Conservation (phyloP, 1,140 invertebrate genomes). For the Rhopalosiphum padi region DNA sequence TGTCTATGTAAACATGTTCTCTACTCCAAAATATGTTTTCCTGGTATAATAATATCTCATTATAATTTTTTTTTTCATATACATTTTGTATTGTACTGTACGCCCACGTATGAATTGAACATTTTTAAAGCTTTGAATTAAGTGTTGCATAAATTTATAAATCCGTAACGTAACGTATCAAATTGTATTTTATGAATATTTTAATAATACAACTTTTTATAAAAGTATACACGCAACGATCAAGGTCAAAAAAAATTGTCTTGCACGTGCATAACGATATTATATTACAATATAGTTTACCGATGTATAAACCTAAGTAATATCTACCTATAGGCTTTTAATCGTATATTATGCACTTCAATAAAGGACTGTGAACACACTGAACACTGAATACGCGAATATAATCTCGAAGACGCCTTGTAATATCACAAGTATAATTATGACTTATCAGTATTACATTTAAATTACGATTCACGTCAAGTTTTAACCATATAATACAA, state of each 20-base stretch:
- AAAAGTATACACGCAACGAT: not conserved
- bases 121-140: not conserved
- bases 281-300: not conserved
- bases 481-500: not conserved
- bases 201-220: not conserved
- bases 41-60: not conserved
- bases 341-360: not conserved
- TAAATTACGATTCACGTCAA: not conserved
- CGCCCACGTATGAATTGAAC: not conserved
- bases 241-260: conserved; percentile 4
- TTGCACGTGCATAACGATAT: not conserved
- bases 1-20: not conserved
- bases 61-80: not conserved
- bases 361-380: not conserved
- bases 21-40: not conserved
- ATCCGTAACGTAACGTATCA: not conserved
- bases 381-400: not conserved
- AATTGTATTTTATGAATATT: not conserved
- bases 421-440: not conserved
- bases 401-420: not conserved
- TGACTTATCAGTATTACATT: not conserved
- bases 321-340: not conserved
- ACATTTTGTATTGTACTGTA: not conserved
- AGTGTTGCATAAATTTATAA: not conserved
- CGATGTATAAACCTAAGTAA: no score